Conservation (phyloP, 2,888 invertebrate species). For the Ernsta delagoae region DNA sequence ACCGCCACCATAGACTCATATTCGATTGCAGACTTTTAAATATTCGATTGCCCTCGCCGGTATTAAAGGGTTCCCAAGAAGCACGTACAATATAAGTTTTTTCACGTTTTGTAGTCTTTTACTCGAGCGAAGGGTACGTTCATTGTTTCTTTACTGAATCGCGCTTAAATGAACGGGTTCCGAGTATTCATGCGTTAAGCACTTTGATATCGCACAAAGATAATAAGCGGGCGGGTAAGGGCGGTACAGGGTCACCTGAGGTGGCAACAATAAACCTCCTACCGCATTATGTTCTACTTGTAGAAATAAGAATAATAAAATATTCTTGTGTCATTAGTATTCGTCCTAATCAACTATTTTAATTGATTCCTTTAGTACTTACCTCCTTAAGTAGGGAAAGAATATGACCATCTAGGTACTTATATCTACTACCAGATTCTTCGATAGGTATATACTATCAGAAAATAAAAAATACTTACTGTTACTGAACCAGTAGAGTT, state of each 20-base stretch:
- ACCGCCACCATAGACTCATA: slow-evolving; percentile 58
- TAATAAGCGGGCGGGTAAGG: slow-evolving; percentile 74
- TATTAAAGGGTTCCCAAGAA: slow-evolving; percentile 82
- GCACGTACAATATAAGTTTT: slow-evolving; percentile 67
- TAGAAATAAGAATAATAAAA: slow-evolving; percentile 31
- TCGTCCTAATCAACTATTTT: not conserved
- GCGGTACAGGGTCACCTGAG: slow-evolving; percentile 66
- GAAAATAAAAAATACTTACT: too few species aligned
- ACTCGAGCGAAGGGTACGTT: slow-evolving; percentile 76
- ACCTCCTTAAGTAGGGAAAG: too few species aligned
- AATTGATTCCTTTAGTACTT: too few species aligned
- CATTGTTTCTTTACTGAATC: slow-evolving; percentile 81
- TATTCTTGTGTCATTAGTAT: not conserved
- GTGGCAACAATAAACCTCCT: slow-evolving; percentile 76
- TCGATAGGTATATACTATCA: too few species aligned
- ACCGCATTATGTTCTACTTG: slow-evolving; percentile 42
- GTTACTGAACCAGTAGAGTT: too few species aligned
- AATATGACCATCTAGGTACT: too few species aligned
- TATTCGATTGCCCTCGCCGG: slow-evolving; percentile 81
- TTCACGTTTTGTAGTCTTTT: slow-evolving; percentile 73
- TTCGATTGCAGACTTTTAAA: slow-evolving; percentile 83
- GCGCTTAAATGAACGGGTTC: slow-evolving; percentile 73
- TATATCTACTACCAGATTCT: too few species aligned
- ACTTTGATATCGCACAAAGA: slow-evolving; percentile 77
- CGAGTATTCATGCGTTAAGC: slow-evolving; percentile 69